Percentiles rank a stretch among this genome's conserved stretches.
Conservation (phyloP, 2,888 invertebrate genomes). For the Sesia apiformis region DNA sequence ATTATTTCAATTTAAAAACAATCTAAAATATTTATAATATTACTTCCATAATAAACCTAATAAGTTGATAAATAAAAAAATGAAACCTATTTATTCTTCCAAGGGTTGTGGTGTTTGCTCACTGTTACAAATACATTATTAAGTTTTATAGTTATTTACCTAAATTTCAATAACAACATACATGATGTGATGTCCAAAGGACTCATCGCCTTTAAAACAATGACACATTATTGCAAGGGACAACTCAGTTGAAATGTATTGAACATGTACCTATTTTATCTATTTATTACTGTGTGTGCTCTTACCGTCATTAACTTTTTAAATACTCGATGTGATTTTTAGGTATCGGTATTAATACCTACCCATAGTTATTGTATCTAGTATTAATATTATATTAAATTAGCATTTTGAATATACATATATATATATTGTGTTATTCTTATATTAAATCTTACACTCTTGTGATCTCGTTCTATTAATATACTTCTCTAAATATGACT, state of each 20-base stretch:
- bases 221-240: not conserved
- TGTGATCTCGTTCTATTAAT: conserved; percentile 44
- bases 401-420: conserved; percentile 10
- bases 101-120: conserved; percentile 54
- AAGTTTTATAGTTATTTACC: too few relatives aligned
- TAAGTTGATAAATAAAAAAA: not conserved
- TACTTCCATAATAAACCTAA: too few relatives aligned
- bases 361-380: conserved; percentile 15
- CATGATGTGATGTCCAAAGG: too few relatives aligned
- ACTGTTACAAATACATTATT: conserved; percentile 20
- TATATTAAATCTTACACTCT: conserved; percentile 18
- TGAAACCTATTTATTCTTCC: conserved; percentile 19
- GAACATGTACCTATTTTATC: conserved; percentile 1
- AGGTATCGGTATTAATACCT: conserved; percentile 15
- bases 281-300: not conserved
- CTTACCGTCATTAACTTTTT: conserved; percentile 18
- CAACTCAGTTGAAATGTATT: conserved; percentile 10
- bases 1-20: too few relatives aligned
- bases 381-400: conserved; percentile 15
- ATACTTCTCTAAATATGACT: conserved; percentile 35
- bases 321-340: conserved; percentile 32
- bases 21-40: too few relatives aligned
- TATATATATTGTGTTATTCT: conserved; percentile 9
- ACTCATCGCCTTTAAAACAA: not conserved
- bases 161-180: too few relatives aligned